A percentile compares a stretch with the other conserved stretches of the same genome.
Conservation (phyloP, 2,888 invertebrate species). For the Rhamnusium bicolor region DNA sequence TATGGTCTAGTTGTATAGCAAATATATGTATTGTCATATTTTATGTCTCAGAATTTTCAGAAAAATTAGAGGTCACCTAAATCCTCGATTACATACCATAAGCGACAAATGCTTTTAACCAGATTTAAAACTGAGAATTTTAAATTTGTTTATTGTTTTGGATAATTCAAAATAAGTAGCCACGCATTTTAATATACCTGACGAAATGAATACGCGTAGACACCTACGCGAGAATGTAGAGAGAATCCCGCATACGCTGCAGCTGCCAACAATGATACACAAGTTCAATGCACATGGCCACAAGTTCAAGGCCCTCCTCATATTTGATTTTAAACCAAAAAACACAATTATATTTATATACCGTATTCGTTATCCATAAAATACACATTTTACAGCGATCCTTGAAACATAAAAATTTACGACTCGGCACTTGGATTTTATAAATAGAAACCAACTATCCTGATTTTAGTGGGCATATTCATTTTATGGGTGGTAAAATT, state of each 20-base stretch:
- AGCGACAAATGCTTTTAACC: too few relatives aligned
- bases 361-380: conserved; percentile 12
- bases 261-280: conserved; percentile 41
- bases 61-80: too few relatives aligned
- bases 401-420: neutral
- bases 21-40: too few relatives aligned
- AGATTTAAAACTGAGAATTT: too few relatives aligned
- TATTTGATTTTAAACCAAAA: conserved; percentile 1
- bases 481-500: neutral
- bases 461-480: neutral
- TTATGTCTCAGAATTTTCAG: too few relatives aligned
- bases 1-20: too few relatives aligned
- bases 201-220: conserved; percentile 30
- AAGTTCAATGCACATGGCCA: conserved; percentile 59
- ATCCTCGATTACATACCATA: too few relatives aligned
- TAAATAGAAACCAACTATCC: neutral
- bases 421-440: neutral
- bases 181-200: conserved; percentile 7
- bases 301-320: conserved; percentile 54
- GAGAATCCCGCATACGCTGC: conserved; percentile 21
- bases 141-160: too few relatives aligned
- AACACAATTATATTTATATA: neutral
- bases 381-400: neutral
- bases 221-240: conserved; percentile 32
- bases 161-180: neutral